Conservation (phyloP, 2,888 invertebrate genomes). For the Deilephila porcellus region DNA sequence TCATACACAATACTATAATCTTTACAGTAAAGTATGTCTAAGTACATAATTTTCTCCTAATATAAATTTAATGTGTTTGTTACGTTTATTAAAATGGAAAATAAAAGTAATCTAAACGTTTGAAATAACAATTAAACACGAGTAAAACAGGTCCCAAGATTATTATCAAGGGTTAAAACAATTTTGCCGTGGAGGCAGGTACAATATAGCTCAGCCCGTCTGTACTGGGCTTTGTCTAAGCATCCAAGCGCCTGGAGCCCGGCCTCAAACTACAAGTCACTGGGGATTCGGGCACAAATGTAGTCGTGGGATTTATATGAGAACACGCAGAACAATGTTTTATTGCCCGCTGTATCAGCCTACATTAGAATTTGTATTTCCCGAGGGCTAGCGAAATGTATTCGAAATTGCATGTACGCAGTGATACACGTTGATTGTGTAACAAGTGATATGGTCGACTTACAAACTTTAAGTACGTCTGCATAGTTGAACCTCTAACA, state of each 20-base stretch:
- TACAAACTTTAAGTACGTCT: constrained; percentile 37
- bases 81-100: background rate
- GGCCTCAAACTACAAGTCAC: constrained; percentile 60
- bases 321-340: constrained; percentile 74
- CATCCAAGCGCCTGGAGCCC: constrained; percentile 40
- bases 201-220: constrained; percentile 1
- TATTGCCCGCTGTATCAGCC: constrained; percentile 67
- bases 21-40: too few relatives aligned
- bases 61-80: too few relatives aligned
- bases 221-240: constrained; percentile 34
- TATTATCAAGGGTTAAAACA: background rate
- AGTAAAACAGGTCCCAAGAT: background rate
- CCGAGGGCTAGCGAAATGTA: constrained; percentile 67
- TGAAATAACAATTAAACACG: too few relatives aligned
- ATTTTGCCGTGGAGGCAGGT: background rate
- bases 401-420: constrained; percentile 60
- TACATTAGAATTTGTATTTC: constrained; percentile 76
- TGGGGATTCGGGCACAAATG: constrained; percentile 61
- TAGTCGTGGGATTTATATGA: constrained; percentile 75
- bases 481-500: constrained; percentile 34
- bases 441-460: constrained; percentile 40
- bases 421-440: constrained; percentile 45
- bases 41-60: too few relatives aligned
- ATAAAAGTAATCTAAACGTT: background rate
- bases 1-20: too few relatives aligned